Percentiles rank a stretch among this genome's conserved stretches.
These are phyloP conservation scores for Nephrotoma flavescens DNA, from an alignment of 2,888 invertebrate genomes.

Conservation along the genomic window DNA sequence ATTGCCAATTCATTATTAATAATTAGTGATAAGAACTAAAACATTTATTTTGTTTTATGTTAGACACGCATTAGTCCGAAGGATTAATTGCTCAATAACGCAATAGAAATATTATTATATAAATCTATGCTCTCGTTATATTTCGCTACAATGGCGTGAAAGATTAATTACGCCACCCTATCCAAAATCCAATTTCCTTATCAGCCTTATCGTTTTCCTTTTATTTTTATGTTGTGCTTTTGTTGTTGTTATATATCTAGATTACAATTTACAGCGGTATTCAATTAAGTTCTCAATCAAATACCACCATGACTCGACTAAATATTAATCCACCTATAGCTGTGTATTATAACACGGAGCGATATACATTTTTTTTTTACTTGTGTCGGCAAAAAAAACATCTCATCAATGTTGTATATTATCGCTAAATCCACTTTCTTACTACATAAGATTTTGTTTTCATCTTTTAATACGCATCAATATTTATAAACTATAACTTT, in stretches of 20 bases:
- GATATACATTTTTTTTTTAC: neutral
- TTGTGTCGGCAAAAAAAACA: neutral
- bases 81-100: neutral
- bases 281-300: neutral
- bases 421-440: neutral
- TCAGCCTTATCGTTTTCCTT: neutral
- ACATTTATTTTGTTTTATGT: neutral
- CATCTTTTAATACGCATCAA: neutral
- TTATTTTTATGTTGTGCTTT: neutral
- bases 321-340: neutral
- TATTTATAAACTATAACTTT: neutral
- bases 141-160: neutral
- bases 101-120: neutral
- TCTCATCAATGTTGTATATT: neutral
- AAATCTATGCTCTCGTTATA: neutral
- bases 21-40: neutral
- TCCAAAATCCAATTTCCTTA: neutral
- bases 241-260: neutral
- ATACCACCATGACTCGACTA: neutral
- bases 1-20: neutral
- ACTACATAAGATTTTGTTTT: neutral
- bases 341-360: neutral
- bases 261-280: neutral
- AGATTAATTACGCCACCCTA: neutral
- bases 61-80: neutral